Conservation (phyloP, 2,888 invertebrate genomes). For the Spilarctia lutea region DNA sequence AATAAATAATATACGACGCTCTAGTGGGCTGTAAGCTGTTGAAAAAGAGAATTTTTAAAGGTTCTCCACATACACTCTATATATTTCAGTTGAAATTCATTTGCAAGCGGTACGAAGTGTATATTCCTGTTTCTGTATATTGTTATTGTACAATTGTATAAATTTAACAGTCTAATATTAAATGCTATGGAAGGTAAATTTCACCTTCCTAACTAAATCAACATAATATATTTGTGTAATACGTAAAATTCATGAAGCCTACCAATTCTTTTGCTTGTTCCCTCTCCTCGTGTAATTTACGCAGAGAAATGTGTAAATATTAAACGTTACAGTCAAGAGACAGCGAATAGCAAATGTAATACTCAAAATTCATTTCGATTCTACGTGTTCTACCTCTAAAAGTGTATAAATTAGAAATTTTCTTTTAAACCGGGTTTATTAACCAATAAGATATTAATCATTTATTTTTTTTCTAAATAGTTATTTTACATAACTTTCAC, state of each 20-base stretch:
- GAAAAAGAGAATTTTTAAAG: not conserved
- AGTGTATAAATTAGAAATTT: too few relatives aligned
- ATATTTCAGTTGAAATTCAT: not conserved
- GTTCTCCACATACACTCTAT: too few relatives aligned
- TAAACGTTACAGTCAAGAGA: constrained; percentile 2
- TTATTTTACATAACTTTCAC: too few relatives aligned
- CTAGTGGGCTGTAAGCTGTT: not conserved
- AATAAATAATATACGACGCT: not conserved
- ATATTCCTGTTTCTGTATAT: not conserved
- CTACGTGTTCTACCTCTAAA: too few relatives aligned
- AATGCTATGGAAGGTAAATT: not conserved
- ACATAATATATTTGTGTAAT: not conserved
- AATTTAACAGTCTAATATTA: not conserved
- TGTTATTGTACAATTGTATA: not conserved
- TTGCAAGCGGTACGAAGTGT: not conserved
- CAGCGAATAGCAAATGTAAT: not conserved
- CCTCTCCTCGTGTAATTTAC: not conserved
- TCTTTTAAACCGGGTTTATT: too few relatives aligned
- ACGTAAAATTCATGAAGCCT: not conserved
- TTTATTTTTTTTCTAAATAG: too few relatives aligned
- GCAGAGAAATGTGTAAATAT: not conserved
- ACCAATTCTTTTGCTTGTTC: not conserved
- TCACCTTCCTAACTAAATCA: constrained; percentile 5
- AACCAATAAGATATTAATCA: too few relatives aligned
- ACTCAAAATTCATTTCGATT: not conserved